Percentiles rank a stretch among this genome's conserved stretches.
These are phyloP conservation scores for Nothobranchius kuhntae DNA, from an alignment of 2,113 vertebrate genomes.

Conservation along the genomic window DNA sequence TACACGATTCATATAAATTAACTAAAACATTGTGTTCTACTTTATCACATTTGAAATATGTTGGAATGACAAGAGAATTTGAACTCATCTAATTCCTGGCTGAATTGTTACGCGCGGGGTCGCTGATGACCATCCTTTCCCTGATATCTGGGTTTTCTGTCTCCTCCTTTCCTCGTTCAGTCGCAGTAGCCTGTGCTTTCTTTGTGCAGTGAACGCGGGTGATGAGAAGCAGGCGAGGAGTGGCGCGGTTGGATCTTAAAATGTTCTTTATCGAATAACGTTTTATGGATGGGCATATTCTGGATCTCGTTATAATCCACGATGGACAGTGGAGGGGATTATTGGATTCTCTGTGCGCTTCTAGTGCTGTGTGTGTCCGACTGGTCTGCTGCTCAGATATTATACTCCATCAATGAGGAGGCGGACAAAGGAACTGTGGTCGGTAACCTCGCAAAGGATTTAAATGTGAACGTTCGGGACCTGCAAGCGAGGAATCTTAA, in stretches of 20 bases:
- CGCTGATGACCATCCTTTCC: conserved; percentile 43
- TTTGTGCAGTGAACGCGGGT: conserved; percentile 33
- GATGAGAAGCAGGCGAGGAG: conserved; percentile 6
- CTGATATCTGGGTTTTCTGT: conserved; percentile 17
- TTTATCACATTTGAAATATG: too few relatives aligned
- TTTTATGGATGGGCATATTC: conserved; percentile 19
- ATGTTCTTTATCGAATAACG: not conserved
- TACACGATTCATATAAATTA: too few relatives aligned
- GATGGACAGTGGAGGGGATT: conserved; percentile 38
- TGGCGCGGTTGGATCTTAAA: not conserved
- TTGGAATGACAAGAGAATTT: too few relatives aligned
- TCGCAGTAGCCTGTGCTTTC: conserved; percentile 27
- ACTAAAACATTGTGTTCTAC: too few relatives aligned
- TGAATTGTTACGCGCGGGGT: conserved; percentile 41
- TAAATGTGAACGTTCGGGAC: conserved; percentile 67
- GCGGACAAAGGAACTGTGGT: conserved; percentile 70
- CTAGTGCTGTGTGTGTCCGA: conserved; percentile 19
- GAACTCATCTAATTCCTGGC: not conserved
- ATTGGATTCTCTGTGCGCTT: conserved; percentile 1
- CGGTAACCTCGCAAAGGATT: conserved; percentile 76
- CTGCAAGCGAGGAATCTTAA: conserved; percentile 71
- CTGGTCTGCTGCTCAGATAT: conserved; percentile 55
- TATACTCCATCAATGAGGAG: conserved; percentile 74
- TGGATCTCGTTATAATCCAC: not conserved
- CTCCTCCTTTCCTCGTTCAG: conserved; percentile 23